Evolutionary conservation across 2,113 vertebrate genomes (phyloP).

Genomic region (Stomatorhinus ivindoensis): DNA sequence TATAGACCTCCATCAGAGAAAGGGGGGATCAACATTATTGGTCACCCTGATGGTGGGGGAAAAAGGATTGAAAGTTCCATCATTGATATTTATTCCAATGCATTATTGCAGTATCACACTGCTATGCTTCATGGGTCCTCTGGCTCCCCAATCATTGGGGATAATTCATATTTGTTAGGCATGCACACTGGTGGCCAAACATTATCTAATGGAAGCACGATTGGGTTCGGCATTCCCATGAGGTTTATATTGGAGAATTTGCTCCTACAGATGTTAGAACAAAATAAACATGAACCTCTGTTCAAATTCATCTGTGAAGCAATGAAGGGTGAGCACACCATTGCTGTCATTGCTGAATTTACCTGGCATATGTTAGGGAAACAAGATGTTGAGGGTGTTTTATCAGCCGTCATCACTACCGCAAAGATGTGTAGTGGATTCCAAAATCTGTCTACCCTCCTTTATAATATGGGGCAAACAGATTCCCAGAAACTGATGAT

Average conservation of each 20-base stretch:
- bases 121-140: background rate
- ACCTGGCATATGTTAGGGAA: background rate
- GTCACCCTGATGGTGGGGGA: background rate
- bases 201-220: background rate
- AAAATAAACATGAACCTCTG: background rate
- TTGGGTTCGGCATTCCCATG: background rate
- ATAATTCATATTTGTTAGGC: background rate
- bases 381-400: background rate
- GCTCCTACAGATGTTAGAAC: background rate
- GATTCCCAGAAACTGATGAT: too few species aligned
- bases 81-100: too few species aligned
- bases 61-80: background rate
- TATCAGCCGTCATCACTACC: too few species aligned
- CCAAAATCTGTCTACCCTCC: too few species aligned
- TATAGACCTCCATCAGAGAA: background rate
- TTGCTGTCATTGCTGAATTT: background rate
- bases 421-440: accelerated
- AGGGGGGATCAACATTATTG: background rate
- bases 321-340: background rate
- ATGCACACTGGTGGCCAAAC: background rate
- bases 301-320: background rate
- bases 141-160: background rate
- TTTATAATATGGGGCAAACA: too few species aligned
- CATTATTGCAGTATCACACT: background rate
- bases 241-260: background rate